phyloP scores from a whole-genome alignment of 2,113 vertebrate species.

The Menura novaehollandiae region DNA sequence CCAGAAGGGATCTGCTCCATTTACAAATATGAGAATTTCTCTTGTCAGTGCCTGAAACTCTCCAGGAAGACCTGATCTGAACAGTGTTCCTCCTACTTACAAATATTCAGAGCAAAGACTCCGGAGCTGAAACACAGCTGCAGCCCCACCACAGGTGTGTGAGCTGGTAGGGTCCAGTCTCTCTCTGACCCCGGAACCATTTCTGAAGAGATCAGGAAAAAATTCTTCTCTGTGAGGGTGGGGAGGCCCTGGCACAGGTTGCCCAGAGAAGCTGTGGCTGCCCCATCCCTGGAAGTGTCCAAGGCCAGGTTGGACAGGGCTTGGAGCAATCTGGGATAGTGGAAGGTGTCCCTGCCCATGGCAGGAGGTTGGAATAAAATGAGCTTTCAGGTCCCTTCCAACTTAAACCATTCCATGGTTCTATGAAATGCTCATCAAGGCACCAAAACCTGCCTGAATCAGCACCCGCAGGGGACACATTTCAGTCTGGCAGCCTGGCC shows the following conservation, averaged over 20 bases:
- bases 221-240: not conserved
- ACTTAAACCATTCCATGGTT: not conserved
- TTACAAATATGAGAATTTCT: not conserved
- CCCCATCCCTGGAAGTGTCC: not conserved
- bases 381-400: not conserved
- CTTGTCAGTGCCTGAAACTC: not conserved
- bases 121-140: fast-evolving
- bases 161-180: not conserved
- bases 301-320: fast-evolving
- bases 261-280: not conserved
- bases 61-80: not conserved
- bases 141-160: not conserved
- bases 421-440: not conserved
- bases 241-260: not conserved
- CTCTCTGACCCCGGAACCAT: not conserved
- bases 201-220: not conserved
- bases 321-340: not conserved
- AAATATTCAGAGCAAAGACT: not conserved
- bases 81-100: not conserved
- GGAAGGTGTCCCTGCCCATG: not conserved
- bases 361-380: not conserved
- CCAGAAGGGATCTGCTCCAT: not conserved
- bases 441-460: not conserved
- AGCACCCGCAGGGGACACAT: not conserved
- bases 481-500: not conserved